Percentiles rank a stretch among this genome's conserved stretches.
phyloP scores from a whole-genome alignment of 2,888 invertebrate genomes.

The Lasioglossum pauxillum region DNA sequence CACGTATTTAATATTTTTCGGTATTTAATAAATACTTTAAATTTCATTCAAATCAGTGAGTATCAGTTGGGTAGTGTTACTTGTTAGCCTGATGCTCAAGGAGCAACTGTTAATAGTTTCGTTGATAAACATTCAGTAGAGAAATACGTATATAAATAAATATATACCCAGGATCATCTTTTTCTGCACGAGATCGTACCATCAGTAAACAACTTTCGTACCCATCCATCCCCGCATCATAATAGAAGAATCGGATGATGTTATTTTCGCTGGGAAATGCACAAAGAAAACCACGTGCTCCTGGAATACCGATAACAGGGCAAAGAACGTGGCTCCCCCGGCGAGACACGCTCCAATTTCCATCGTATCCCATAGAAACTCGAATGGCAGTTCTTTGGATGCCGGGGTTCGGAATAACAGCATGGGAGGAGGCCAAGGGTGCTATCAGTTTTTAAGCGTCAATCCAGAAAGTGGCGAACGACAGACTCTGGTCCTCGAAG shows the following conservation, averaged over 20 bases:
- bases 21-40: no score
- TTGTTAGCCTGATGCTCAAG: background rate
- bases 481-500: background rate
- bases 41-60: no score
- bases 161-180: background rate
- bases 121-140: background rate
- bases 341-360: slow-evolving; percentile 15
- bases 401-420: slow-evolving; percentile 19
- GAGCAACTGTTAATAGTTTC: background rate
- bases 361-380: slow-evolving; percentile 42
- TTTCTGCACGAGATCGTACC: background rate
- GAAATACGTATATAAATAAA: background rate
- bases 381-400: slow-evolving; percentile 39
- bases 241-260: background rate
- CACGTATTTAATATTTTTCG: no score
- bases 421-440: background rate
- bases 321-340: slow-evolving; percentile 15
- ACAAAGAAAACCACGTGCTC: background rate
- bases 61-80: no score
- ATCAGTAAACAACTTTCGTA: background rate
- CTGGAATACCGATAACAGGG: background rate
- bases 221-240: background rate
- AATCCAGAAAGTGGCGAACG: slow-evolving; percentile 17
- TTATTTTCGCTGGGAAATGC: background rate
- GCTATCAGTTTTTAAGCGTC: slow-evolving; percentile 29